Conservation (phyloP, 1,140 invertebrate genomes). For the Nymphalis io region DNA sequence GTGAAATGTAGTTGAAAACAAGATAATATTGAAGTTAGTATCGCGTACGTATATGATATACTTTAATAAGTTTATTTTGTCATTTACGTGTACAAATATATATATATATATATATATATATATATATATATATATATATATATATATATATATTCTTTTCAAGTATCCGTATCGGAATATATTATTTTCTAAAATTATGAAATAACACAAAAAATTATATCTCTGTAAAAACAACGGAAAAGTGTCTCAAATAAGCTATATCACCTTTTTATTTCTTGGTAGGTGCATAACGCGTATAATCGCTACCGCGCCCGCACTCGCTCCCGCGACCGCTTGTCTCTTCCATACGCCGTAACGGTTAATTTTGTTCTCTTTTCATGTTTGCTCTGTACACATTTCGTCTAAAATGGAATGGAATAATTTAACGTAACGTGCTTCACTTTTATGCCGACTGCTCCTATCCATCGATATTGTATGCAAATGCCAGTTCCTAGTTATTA, state of each 20-base stretch:
- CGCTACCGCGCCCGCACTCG: background rate
- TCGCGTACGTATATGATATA: background rate
- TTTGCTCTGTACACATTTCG: slow-evolving; percentile 76
- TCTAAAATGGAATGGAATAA: slow-evolving; percentile 75
- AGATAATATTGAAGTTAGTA: background rate
- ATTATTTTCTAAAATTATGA: background rate
- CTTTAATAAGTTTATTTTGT: no score
- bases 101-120: no score
- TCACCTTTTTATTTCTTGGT: no score
- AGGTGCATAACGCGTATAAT: background rate
- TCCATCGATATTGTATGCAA: slow-evolving; percentile 60
- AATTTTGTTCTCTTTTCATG: slow-evolving; percentile 77
- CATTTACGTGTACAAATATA: no score
- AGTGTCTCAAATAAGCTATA: background rate
- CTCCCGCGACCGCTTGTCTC: slow-evolving; percentile 41
- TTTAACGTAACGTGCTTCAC: slow-evolving; percentile 64
- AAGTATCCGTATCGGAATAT: no score
- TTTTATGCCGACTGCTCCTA: slow-evolving; percentile 43
- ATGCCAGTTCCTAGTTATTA: slow-evolving; percentile 37
- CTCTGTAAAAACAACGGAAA: background rate
- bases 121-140: no score
- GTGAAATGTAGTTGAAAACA: background rate
- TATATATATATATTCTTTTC: no score
- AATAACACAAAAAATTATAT: background rate
- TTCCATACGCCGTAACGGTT: slow-evolving; percentile 55